phyloP scores from a whole-genome alignment of 2,888 invertebrate species.

The Lycaena phlaeas region DNA sequence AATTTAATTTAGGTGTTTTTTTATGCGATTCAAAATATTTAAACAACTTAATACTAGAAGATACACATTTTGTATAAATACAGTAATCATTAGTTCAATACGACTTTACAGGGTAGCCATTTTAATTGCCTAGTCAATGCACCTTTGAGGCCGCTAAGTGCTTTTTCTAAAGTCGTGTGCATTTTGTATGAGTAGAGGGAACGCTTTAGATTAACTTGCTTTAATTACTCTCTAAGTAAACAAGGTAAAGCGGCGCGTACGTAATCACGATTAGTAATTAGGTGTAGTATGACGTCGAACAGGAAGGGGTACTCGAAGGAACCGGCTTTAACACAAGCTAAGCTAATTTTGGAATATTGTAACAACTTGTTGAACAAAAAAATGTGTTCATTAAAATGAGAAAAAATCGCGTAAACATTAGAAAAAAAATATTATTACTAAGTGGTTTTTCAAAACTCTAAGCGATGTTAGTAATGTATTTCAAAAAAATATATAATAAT shows the following conservation, averaged over 20 bases:
- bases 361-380: too few relatives aligned
- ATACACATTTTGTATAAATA: too few relatives aligned
- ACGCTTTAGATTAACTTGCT: constrained; percentile 59
- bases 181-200: constrained; percentile 59
- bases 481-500: background rate
- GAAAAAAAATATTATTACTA: too few relatives aligned
- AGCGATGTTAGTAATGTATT: background rate
- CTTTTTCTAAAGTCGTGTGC: constrained; percentile 32
- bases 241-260: constrained; percentile 37
- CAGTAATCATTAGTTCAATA: background rate
- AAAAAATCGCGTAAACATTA: too few relatives aligned
- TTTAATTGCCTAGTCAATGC: constrained; percentile 24
- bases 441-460: too few relatives aligned
- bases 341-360: too few relatives aligned
- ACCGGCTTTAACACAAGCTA: background rate
- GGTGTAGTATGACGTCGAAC: constrained; percentile 27
- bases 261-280: constrained; percentile 68
- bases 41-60: too few relatives aligned
- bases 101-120: too few relatives aligned
- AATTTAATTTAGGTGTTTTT: too few relatives aligned
- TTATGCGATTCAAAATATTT: too few relatives aligned
- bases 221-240: constrained; percentile 63
- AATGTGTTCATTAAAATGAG: too few relatives aligned
- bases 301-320: constrained; percentile 20
- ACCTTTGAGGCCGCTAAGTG: constrained; percentile 25